Conservation (phyloP, 2,888 invertebrate species). For the Zele albiditarsus region DNA sequence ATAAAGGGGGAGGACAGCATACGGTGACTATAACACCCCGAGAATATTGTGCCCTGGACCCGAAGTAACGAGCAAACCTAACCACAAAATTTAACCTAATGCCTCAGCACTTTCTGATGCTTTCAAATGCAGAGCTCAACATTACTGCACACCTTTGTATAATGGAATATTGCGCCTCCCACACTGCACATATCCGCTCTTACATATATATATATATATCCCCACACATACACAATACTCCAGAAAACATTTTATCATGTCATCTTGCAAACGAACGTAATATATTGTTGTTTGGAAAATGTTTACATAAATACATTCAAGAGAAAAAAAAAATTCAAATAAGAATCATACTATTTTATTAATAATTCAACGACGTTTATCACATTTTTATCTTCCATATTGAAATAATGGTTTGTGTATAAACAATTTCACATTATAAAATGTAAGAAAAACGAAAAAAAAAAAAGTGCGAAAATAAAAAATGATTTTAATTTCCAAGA, state of each 20-base stretch:
- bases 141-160: slow-evolving; percentile 6
- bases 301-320: background rate
- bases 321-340: background rate
- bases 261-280: slow-evolving; percentile 1
- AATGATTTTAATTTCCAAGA: background rate
- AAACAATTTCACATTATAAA: no score
- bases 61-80: slow-evolving; percentile 49
- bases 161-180: slow-evolving; percentile 28
- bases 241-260: slow-evolving; percentile 10
- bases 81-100: slow-evolving; percentile 47
- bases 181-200: background rate
- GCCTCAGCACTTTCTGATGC: slow-evolving; percentile 49
- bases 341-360: no score
- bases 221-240: background rate
- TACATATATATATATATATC: background rate
- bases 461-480: background rate
- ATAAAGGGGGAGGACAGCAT: background rate
- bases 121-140: slow-evolving; percentile 30
- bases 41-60: slow-evolving; percentile 49
- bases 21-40: slow-evolving; percentile 26
- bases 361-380: no score
- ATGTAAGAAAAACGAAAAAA: background rate
- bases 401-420: no score
- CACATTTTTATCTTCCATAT: background rate
- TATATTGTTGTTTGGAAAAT: background rate